Percentiles rank a stretch among this genome's conserved stretches.
Evolutionary conservation across 2,113 vertebrate genomes (phyloP).

Genomic region (Merops nubicus): DNA sequence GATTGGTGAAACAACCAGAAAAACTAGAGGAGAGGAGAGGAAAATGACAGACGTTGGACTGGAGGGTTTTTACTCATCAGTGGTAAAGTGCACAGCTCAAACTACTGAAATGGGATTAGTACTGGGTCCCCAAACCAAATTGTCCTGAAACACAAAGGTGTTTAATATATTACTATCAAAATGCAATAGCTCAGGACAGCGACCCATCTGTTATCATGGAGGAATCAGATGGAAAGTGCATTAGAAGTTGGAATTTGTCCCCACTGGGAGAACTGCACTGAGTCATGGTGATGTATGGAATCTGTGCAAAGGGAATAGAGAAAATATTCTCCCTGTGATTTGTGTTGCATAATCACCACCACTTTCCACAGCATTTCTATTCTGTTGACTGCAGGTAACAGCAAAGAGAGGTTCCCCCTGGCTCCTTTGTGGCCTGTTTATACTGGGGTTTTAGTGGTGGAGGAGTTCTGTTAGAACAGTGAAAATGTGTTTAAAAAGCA

Average conservation of each 20-base stretch:
- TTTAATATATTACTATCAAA: slow-evolving; percentile 23
- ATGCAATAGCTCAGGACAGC: slow-evolving; percentile 7
- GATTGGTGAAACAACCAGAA: not conserved
- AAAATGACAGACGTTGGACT: not conserved
- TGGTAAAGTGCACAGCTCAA: not conserved
- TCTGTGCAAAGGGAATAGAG: not conserved
- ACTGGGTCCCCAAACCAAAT: slow-evolving; percentile 12
- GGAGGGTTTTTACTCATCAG: not conserved
- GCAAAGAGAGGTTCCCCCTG: not conserved
- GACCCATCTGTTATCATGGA: slow-evolving; percentile 14
- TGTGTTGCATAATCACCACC: slow-evolving; percentile 33
- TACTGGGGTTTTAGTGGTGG: not conserved
- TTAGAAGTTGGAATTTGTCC: slow-evolving; percentile 56
- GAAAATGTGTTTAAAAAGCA: not conserved
- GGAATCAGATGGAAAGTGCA: slow-evolving; percentile 28
- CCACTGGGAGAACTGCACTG: slow-evolving; percentile 22
- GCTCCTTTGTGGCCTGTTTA: not conserved
- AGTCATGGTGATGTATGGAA: slow-evolving; percentile 63
- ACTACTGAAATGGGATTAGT: slow-evolving; percentile 5
- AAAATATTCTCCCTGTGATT: slow-evolving; percentile 45
- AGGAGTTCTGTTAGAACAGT: not conserved
- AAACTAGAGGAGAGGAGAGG: not conserved
- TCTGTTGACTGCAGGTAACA: not conserved
- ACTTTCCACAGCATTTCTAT: not conserved
- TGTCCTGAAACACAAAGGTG: not conserved